Evolutionary conservation across 1,140 invertebrate species (phyloP).

Genomic region (Pseudomyrmex pallidus): DNA sequence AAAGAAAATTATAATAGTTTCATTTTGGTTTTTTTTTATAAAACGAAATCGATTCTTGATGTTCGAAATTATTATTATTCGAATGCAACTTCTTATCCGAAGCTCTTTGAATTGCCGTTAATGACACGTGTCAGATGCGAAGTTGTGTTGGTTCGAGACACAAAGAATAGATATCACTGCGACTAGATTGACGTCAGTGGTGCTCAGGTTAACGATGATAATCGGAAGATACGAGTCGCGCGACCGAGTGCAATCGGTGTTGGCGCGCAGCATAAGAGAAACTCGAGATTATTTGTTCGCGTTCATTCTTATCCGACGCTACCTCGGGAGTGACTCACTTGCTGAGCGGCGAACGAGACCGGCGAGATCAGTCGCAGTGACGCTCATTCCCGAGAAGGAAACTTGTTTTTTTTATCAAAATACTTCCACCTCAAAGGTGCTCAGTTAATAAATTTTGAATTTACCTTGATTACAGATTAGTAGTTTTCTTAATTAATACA

Average conservation of each 20-base stretch:
- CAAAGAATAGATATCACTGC: constrained; percentile 45
- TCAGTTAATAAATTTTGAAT: constrained; percentile 1
- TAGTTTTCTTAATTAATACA: too few relatives aligned
- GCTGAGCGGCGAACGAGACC: constrained; percentile 62
- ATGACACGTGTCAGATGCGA: constrained; percentile 58
- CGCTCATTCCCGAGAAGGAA: constrained; percentile 36
- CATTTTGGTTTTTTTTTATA: not conserved
- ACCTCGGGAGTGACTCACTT: constrained; percentile 70
- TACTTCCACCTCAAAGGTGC: not conserved
- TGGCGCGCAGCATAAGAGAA: constrained; percentile 20
- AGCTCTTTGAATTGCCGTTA: constrained; percentile 26
- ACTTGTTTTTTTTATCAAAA: constrained; percentile 38
- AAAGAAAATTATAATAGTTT: not conserved
- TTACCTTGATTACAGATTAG: too few relatives aligned
- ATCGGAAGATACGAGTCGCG: not conserved
- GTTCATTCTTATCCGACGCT: constrained; percentile 69
- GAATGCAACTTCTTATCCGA: constrained; percentile 52
- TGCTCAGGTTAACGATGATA: constrained; percentile 21
- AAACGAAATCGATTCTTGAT: constrained; percentile 1
- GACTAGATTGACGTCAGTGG: constrained; percentile 41
- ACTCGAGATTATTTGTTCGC: constrained; percentile 72
- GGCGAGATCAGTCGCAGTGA: constrained; percentile 64
- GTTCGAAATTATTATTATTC: constrained; percentile 9
- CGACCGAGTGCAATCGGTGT: not conserved
- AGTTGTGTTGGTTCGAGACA: constrained; percentile 7